A percentile compares a stretch with the other conserved stretches of the same genome.
Evolutionary conservation across 2,113 vertebrate genomes (phyloP).

Genomic region (Bujurquina vittata): DNA sequence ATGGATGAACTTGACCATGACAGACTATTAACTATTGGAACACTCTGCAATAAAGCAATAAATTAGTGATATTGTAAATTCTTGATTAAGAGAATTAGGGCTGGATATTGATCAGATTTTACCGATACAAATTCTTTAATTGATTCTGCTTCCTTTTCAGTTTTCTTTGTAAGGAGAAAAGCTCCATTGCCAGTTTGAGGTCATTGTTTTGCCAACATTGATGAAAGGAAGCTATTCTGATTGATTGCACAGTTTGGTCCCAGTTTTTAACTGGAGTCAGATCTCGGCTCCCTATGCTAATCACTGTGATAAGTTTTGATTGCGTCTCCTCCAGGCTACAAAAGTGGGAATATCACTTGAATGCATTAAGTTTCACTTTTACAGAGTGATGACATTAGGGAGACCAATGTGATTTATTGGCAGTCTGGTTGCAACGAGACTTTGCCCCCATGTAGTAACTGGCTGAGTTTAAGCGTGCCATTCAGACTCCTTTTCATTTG

Average conservation of each 20-base stretch:
- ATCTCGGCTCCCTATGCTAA: background rate
- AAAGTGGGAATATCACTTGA: background rate
- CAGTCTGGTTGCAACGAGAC: background rate
- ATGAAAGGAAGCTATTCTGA: background rate
- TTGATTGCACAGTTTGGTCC: background rate
- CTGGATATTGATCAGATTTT: background rate
- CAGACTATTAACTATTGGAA: background rate
- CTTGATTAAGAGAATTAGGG: background rate
- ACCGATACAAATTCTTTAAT: background rate
- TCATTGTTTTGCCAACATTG: background rate
- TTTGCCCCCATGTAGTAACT: conserved; percentile 30
- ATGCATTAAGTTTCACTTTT: background rate
- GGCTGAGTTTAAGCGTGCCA: conserved; percentile 15
- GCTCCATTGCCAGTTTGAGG: background rate
- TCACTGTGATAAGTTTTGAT: background rate
- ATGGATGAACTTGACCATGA: background rate
- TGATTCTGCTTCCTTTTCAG: background rate
- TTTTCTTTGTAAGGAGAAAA: background rate
- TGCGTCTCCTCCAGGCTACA: background rate
- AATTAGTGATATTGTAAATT: background rate
- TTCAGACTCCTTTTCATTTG: conserved; percentile 13
- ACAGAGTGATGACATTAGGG: background rate
- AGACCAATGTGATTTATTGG: conserved; percentile 2
- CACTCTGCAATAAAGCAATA: background rate
- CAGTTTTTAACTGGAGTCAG: background rate